Base-by-base conservation (phyloP, 1,140 invertebrate species). In the Drosophila pseudoobscura region DNA sequence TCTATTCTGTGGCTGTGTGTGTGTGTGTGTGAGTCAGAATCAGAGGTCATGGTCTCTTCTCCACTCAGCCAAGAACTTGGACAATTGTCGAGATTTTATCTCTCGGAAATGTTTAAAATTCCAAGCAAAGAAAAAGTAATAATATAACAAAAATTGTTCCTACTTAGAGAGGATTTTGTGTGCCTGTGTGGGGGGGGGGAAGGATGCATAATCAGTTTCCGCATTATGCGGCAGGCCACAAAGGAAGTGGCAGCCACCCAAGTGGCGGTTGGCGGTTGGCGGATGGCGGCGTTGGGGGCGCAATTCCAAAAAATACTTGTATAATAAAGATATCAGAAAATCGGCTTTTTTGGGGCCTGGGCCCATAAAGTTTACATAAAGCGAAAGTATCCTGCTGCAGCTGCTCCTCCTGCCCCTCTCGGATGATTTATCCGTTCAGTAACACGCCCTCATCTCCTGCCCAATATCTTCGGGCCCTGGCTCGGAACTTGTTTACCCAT, bases 401-500 rank as follows among this genome's bases (percentile, higher is more conserved):
- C 73, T 75, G 72, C 62, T 26, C 26, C 47, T 51, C 44, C 29
- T 15, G 39, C 6, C 9, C n/a, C 29, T 51, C 20, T 65, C 58
- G 55, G 71, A 75, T 75, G 72, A 75, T 75, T 75, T 75, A 75
- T 75, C 72, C 61, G 53, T 41, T 43, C 52, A 45, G 49, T 46
- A 64, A 3, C 13, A 13, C 43, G 4, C 9, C 13, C 53, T 17
- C 61, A 2, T 20, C 20, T 20, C 50, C 62, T 2, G 24, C 56
- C 11, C 11, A 39, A 13, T 39, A 39, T 39, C 9, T 17, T 17
- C 17, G 17, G 24, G 45, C 71, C 55, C 49, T 47, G 68, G 66
- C 68, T 60, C 53, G 57, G 53, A 75, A 65, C 80, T 84, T 84
- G 80, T 87, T 87, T 84, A 80, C 63, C 63, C 83, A 87, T 87